A percentile compares a stretch with the other conserved stretches of the same genome.
phyloP scores from a whole-genome alignment of 2,888 invertebrate species.

The Ormyrus pomaceus region DNA sequence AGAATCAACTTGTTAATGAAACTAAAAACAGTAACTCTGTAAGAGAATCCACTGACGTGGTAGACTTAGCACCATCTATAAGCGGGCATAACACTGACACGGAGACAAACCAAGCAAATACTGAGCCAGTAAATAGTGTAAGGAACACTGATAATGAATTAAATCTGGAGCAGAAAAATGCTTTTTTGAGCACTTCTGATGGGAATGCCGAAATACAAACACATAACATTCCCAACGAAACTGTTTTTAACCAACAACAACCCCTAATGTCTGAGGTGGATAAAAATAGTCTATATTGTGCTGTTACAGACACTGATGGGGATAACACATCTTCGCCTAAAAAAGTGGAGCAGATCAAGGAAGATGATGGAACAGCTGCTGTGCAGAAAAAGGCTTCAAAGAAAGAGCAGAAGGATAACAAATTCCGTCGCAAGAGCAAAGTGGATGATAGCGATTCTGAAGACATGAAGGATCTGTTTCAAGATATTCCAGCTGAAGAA shows the following conservation, averaged over 20 bases:
- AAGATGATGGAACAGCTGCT: conserved; percentile 14
- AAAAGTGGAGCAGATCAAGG: conserved; percentile 15
- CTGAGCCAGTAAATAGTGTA: conserved; percentile 4
- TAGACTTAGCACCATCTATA: not conserved
- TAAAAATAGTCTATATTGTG: conserved; percentile 61
- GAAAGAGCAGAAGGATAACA: not conserved
- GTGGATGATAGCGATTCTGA: conserved; percentile 56
- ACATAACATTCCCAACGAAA: conserved; percentile 15
- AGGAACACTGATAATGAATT: conserved; percentile 19
- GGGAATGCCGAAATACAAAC: conserved; percentile 27
- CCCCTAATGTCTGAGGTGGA: conserved; percentile 34
- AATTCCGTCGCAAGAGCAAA: conserved; percentile 21
- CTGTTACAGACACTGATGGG: conserved; percentile 62
- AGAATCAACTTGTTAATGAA: not conserved
- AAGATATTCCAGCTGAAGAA: conserved; percentile 66
- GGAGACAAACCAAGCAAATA: conserved; percentile 8
- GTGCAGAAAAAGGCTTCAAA: conserved; percentile 8
- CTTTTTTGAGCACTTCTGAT: not conserved
- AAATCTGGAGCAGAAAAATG: conserved; percentile 21
- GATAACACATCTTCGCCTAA: conserved; percentile 37
- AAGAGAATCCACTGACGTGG: conserved; percentile 2
- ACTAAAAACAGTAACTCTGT: not conserved
- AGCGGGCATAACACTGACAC: not conserved
- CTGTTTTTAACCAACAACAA: conserved; percentile 36
- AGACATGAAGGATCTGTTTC: conserved; percentile 59